phyloP scores from a whole-genome alignment of 1,140 invertebrate genomes.

The Telenomus remus region DNA sequence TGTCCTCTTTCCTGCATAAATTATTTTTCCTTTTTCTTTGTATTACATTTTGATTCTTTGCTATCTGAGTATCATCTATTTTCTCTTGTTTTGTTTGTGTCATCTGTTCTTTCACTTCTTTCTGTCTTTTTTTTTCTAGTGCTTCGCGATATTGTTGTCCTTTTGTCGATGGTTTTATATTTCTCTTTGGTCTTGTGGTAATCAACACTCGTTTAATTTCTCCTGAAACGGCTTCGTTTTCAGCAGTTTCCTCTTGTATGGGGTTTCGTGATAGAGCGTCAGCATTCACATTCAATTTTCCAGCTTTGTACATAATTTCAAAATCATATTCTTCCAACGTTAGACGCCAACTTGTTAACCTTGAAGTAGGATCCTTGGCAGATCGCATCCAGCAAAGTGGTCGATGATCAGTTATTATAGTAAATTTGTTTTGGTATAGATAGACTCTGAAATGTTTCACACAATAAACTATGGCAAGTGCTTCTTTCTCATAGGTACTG shows the following conservation, averaged over 20 bases:
- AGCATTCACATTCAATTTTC: not conserved
- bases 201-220: not conserved
- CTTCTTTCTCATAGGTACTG: conserved; percentile 13
- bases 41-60: no score
- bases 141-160: no score
- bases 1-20: no score
- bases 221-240: no score
- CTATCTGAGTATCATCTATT: no score
- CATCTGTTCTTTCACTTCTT: no score
- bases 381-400: not conserved
- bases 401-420: not conserved
- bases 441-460: conserved; percentile 3
- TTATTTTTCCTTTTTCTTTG: no score
- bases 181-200: not conserved
- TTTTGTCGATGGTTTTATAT: not conserved
- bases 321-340: conserved; percentile 21
- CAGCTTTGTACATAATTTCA: conserved; percentile 24
- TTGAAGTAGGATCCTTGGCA: conserved; percentile 9
- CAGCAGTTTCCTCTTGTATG: no score
- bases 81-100: no score
- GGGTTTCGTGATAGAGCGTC: not conserved
- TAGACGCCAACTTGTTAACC: conserved; percentile 1
- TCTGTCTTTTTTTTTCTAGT: no score
- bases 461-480: conserved; percentile 2
- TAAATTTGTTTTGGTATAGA: conserved; percentile 3